Conservation (phyloP, 2,113 vertebrate species). For the Nothoprocta perdicaria region DNA sequence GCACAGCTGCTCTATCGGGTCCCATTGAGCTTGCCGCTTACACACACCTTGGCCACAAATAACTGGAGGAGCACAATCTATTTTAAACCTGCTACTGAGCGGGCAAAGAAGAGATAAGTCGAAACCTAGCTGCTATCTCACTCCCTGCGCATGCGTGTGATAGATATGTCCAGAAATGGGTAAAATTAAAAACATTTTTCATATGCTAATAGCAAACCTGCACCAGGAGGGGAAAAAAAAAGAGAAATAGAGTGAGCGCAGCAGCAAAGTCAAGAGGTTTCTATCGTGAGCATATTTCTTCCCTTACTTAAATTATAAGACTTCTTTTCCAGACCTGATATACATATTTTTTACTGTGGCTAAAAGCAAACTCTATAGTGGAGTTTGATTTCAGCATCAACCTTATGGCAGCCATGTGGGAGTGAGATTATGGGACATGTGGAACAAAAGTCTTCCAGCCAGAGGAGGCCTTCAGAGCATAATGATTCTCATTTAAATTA, state of each 20-base stretch:
- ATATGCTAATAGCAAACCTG: constrained; percentile 72
- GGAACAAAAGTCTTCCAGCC: constrained; percentile 71
- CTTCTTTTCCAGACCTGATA: constrained; percentile 29
- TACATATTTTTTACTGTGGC: constrained; percentile 57
- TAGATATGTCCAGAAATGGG: constrained; percentile 71
- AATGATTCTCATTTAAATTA: constrained; percentile 77
- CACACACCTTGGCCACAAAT: constrained; percentile 73
- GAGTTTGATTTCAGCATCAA: constrained; percentile 64
- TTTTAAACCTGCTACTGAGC: constrained; percentile 78
- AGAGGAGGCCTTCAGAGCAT: constrained; percentile 73
- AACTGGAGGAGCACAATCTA: constrained; percentile 61
- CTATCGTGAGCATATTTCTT: constrained; percentile 53
- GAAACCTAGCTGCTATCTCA: constrained; percentile 65
- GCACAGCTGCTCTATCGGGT: constrained; percentile 7
- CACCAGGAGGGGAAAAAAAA: neutral
- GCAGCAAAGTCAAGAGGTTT: constrained; percentile 60
- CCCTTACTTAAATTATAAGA: constrained; percentile 25
- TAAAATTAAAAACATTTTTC: constrained; percentile 77
- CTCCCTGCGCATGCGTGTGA: constrained; percentile 37
- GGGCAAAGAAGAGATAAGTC: constrained; percentile 77
- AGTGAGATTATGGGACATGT: constrained; percentile 68
- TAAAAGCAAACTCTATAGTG: constrained; percentile 51
- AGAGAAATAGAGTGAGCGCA: neutral
- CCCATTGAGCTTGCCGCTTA: constrained; percentile 45
- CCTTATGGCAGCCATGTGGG: constrained; percentile 61